Conservation (phyloP, 1,140 invertebrate species). For the Zelostemma sp. region DNA sequence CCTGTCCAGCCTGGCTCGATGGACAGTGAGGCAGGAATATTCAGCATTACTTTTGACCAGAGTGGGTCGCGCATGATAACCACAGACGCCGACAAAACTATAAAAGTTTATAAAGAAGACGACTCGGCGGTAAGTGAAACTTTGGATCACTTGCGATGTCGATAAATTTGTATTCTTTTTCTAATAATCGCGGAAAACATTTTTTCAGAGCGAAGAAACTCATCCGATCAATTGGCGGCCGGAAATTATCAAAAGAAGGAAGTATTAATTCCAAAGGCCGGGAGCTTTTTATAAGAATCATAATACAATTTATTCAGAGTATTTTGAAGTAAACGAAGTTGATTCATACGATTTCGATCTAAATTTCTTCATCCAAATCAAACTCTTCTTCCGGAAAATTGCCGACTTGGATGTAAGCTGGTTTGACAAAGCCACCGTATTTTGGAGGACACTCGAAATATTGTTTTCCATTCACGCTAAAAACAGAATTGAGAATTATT, state of each 20-base stretch:
- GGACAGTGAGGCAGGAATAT: slow-evolving; percentile 98
- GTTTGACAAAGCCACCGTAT: slow-evolving; percentile 95
- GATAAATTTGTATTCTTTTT: too few species aligned
- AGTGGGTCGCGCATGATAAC: slow-evolving; percentile 95
- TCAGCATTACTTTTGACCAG: slow-evolving; percentile 94
- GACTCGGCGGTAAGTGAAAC: too few species aligned
- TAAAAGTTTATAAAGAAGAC: slow-evolving; percentile 99
- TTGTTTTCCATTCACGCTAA: slow-evolving; percentile 86
- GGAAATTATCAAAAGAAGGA: slow-evolving; percentile 71
- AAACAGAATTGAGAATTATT: slow-evolving; percentile 47
- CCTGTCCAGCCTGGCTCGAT: slow-evolving; percentile 99
- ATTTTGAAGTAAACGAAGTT: background rate
- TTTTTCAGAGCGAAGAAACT: slow-evolving; percentile 88
- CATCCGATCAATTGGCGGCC: slow-evolving; percentile 98
- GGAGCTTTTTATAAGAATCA: background rate
- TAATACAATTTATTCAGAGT: background rate
- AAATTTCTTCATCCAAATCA: slow-evolving; percentile 84
- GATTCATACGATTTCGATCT: slow-evolving; percentile 6
- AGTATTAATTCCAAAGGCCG: slow-evolving; percentile 36
- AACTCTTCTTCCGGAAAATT: slow-evolving; percentile 92
- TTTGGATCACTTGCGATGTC: too few species aligned
- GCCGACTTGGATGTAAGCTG: slow-evolving; percentile 84
- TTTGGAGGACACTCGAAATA: slow-evolving; percentile 94
- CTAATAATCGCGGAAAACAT: too few species aligned
- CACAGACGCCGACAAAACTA: slow-evolving; percentile 98